Percentiles rank a stretch among this genome's conserved stretches.
Conservation (phyloP, 2,888 invertebrate genomes). For the Trissolcus japonicus region DNA sequence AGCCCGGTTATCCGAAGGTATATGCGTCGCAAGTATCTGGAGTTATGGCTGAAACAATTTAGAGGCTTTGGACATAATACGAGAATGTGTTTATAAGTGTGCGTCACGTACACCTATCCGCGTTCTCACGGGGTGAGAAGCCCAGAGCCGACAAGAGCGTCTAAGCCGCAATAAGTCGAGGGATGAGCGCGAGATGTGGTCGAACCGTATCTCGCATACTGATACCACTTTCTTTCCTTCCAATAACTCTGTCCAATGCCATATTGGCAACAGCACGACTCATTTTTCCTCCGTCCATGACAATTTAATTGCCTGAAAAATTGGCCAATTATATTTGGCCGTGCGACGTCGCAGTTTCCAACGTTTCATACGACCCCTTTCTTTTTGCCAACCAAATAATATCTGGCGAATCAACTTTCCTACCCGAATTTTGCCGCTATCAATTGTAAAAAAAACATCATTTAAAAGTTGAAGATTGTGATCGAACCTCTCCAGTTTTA, state of each 20-base stretch:
- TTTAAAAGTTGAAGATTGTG: too few species aligned
- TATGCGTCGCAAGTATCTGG: conserved; percentile 74
- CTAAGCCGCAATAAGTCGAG: conserved; percentile 77
- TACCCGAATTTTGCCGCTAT: too few species aligned
- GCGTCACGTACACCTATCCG: conserved; percentile 61
- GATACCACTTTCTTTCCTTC: conserved; percentile 69
- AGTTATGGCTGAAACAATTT: conserved; percentile 77
- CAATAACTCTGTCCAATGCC: conserved; percentile 44
- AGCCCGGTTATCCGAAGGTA: conserved; percentile 70
- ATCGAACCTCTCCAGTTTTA: too few species aligned
- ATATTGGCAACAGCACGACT: conserved; percentile 38
- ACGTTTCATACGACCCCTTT: too few species aligned
- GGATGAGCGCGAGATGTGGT: conserved; percentile 76
- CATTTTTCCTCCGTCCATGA: conserved; percentile 25
- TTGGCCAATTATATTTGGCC: conserved; percentile 7
- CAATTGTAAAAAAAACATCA: too few species aligned
- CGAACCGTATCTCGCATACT: conserved; percentile 76
- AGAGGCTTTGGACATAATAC: conserved; percentile 69
- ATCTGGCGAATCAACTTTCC: too few species aligned
- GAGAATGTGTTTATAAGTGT: conserved; percentile 52
- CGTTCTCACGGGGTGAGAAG: conserved; percentile 53
- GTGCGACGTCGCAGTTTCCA: too few species aligned
- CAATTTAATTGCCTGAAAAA: conserved; percentile 44
- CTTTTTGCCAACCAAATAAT: too few species aligned
- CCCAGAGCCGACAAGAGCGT: conserved; percentile 60